Evolutionary conservation across 1,140 invertebrate species (phyloP).

Genomic region (Mylabris phalerata): DNA sequence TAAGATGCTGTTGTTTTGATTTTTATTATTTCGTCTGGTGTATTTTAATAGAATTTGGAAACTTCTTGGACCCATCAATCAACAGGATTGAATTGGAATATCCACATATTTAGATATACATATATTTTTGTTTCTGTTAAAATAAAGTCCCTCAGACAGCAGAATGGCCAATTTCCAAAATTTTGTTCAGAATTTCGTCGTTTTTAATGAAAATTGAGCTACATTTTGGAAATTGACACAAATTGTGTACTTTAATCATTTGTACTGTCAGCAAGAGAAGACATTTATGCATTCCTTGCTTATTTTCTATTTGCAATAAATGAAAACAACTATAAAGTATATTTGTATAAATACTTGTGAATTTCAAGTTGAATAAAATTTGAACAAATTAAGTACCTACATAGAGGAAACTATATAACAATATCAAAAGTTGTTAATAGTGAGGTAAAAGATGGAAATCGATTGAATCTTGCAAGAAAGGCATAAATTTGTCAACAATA

Average conservation of each 20-base stretch:
- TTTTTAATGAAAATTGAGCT: no score
- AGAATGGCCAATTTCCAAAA: background rate
- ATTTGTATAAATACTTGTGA: background rate
- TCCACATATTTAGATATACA: background rate
- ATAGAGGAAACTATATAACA: background rate
- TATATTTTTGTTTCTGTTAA: background rate
- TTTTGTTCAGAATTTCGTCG: no score
- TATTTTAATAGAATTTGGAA: no score
- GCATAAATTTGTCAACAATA: conserved; percentile 12
- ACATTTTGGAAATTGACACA: conserved; percentile 9
- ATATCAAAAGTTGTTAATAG: background rate
- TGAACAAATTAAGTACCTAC: conserved; percentile 12
- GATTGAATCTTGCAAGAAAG: conserved; percentile 16
- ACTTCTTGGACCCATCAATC: no score
- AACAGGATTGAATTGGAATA: conserved; percentile 14
- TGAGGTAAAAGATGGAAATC: background rate
- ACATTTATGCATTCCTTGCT: conserved; percentile 18
- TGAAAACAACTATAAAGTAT: conserved; percentile 1
- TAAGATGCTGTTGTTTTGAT: no score
- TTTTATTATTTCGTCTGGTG: no score
- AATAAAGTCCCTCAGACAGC: background rate
- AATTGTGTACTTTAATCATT: conserved; percentile 16
- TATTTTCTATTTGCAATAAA: conserved; percentile 9
- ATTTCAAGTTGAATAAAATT: conserved; percentile 3
- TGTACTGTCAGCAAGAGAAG: conserved; percentile 34